Percentiles rank a stretch among this genome's conserved stretches.
phyloP scores from a whole-genome alignment of 2,113 vertebrate genomes.

The Pyxicephalus adspersus region DNA sequence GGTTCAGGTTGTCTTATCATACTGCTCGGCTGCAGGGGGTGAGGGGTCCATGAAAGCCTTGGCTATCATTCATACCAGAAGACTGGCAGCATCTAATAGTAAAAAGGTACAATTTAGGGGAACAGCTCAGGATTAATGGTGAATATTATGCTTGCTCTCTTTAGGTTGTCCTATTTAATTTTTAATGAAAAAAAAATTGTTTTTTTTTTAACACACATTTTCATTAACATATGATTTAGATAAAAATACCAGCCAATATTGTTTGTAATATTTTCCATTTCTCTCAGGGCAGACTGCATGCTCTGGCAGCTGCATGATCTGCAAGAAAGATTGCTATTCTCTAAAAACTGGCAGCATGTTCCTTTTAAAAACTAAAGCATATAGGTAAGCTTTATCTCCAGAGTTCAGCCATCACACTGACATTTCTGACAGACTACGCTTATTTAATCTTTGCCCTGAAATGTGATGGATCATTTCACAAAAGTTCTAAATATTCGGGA shows the following conservation, averaged over 20 bases:
- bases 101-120: too few relatives aligned
- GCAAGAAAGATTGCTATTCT: slow-evolving; percentile 33
- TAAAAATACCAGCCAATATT: background rate
- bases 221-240: background rate
- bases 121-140: too few relatives aligned
- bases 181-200: too few relatives aligned
- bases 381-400: slow-evolving; percentile 50
- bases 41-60: too few relatives aligned
- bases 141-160: too few relatives aligned
- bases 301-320: background rate
- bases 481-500: slow-evolving; percentile 34
- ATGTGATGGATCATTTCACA: slow-evolving; percentile 51
- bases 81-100: too few relatives aligned
- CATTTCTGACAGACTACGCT: slow-evolving; percentile 51
- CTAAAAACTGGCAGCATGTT: slow-evolving; percentile 38
- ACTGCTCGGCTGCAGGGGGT: too few relatives aligned
- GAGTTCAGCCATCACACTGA: slow-evolving; percentile 53
- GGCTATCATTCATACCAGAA: too few relatives aligned
- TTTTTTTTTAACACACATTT: slow-evolving; percentile 12
- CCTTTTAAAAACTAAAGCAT: slow-evolving; percentile 5
- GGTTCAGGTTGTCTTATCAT: too few relatives aligned
- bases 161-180: too few relatives aligned
- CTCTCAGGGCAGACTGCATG: background rate
- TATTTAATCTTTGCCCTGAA: slow-evolving; percentile 45
- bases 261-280: slow-evolving; percentile 5